These are phyloP conservation scores for Phoebastria nigripes DNA, from an alignment of 2,797 vertebrate genomes.

Conservation along the genomic window DNA sequence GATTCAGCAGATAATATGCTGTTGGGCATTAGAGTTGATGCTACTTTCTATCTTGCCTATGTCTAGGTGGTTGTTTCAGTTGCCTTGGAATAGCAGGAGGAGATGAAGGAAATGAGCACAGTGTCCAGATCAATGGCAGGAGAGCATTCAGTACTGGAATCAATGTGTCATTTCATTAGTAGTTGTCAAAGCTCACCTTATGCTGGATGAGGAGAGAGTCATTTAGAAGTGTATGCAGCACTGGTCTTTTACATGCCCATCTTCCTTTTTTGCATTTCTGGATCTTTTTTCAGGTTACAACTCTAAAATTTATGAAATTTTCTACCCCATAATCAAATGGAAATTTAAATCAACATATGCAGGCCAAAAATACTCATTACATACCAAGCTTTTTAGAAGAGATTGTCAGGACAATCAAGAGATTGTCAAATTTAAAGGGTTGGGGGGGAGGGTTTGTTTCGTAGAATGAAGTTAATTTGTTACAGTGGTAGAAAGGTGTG, in stretches of 20 bases:
- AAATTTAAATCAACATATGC: neutral
- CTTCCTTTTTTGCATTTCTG: neutral
- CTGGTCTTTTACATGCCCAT: neutral
- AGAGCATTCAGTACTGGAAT: neutral
- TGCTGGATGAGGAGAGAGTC: neutral
- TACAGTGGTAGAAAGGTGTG: neutral
- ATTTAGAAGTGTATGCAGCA: neutral
- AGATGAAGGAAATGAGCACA: neutral
- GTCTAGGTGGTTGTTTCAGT: neutral
- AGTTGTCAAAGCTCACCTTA: neutral
- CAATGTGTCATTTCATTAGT: neutral
- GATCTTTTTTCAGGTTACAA: neutral
- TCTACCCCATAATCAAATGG: neutral
- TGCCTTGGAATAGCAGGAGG: neutral
- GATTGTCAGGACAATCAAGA: neutral
- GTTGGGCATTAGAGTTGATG: neutral
- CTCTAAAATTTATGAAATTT: neutral
- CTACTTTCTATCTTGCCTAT: neutral
- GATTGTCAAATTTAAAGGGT: neutral
- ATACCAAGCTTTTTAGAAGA: neutral
- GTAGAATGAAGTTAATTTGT: neutral
- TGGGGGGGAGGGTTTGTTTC: neutral
- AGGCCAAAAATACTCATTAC: neutral
- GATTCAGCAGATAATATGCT: conserved; percentile 31
- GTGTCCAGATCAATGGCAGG: neutral